Base-by-base conservation (phyloP, 2,888 invertebrate species). In the Patella pellucida region DNA sequence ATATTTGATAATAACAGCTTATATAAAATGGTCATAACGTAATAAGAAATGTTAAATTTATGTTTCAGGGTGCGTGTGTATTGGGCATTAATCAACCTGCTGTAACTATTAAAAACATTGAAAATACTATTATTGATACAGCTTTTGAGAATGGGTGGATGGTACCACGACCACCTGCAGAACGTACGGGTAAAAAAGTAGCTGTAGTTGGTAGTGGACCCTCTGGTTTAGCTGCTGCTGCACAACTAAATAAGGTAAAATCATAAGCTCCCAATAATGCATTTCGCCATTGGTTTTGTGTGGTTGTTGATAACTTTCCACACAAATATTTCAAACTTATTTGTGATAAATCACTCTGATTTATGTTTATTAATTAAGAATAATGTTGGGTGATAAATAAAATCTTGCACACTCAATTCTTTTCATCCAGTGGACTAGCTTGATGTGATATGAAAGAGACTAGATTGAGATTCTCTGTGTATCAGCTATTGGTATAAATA, bases 41-140 rank as follows among this genome's bases (percentile, higher is more conserved):
- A 41, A 56, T 62, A 15, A 41, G 11, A 56, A 11, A 23, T 16
- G 27, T 31, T 70, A 15, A 56, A 15, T 23, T 50, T 70, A 15
- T 41, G 54, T 79, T 83, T 41, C 79, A 92, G 91, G 99, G 97
- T 71, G 97, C 99, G 3, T 99, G 99, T 91, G 98, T 98, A 76
- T 92, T 99, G 81, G 98, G 94, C 23, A 99, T 99, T 89, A 97
- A 96, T 27, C 96, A 97, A 86, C 97, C 98, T 3, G 94, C 99
- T 15, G 99, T 99, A 41, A 99, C 99, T 79, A 99, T 99, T 91
- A 99, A 99, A 92, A 98, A 98, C 91, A 99, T 99, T 86, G 99
- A 99, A 92, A 98, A 98, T 91, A 95, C 98, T 75, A 99, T 99
- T 90, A 98, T 99, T 85, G 99, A 99, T 92, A 95, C 97, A 92